These are phyloP conservation scores for Illadopsis cleaveri DNA, from an alignment of 2,113 vertebrate genomes.

Conservation along the genomic window DNA sequence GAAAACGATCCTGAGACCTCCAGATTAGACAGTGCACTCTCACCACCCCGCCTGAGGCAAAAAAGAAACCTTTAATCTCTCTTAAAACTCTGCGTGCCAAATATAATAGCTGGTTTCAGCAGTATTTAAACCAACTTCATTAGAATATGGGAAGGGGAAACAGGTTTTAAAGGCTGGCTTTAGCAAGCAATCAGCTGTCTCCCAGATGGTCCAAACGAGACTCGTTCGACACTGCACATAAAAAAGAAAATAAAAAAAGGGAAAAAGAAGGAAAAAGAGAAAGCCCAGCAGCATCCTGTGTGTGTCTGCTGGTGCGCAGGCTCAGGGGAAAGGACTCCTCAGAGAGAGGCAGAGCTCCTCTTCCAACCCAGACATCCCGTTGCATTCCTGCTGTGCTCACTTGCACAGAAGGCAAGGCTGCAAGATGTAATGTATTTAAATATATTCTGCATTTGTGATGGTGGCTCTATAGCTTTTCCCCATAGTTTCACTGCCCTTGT, in stretches of 20 bases:
- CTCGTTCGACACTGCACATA: not conserved
- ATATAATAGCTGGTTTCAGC: conserved; percentile 45
- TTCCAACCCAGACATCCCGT: not conserved
- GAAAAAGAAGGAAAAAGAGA: fast-evolving
- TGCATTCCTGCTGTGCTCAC: not conserved
- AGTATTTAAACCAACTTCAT: conserved; percentile 34
- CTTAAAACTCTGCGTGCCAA: conserved; percentile 29
- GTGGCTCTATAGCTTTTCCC: not conserved
- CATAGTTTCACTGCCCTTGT: not conserved
- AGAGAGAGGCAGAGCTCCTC: not conserved
- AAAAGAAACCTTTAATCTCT: conserved; percentile 34
- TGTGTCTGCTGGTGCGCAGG: not conserved
- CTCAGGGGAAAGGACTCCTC: not conserved
- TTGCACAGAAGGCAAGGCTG: conserved; percentile 23
- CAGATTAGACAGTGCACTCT: not conserved
- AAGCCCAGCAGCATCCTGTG: not conserved
- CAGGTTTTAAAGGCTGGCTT: conserved; percentile 33
- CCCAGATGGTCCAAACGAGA: not conserved
- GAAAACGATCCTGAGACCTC: not conserved
- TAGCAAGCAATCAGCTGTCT: not conserved
- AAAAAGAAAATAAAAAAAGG: not conserved
- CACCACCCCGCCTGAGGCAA: not conserved
- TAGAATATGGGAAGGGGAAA: not conserved
- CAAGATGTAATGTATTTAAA: not conserved
- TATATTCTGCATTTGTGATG: not conserved